A percentile compares a stretch with the other conserved stretches of the same genome.
Evolutionary conservation across 2,797 vertebrate species (phyloP).

Genomic region (Oophaga sylvatica): DNA sequence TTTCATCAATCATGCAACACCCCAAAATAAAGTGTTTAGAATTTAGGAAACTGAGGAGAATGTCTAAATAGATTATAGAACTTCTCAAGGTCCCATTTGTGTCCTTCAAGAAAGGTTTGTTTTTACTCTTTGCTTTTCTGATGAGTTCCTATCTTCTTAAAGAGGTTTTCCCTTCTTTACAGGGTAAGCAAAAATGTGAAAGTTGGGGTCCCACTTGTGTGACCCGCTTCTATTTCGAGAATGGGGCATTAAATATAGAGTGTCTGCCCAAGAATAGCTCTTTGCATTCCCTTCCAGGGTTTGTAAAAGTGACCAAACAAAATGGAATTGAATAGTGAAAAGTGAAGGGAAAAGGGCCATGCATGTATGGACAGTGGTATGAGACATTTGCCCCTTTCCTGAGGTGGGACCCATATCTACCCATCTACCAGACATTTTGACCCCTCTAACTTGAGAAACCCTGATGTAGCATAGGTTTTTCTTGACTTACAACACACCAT

Average conservation of each 20-base stretch:
- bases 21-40: slow-evolving; percentile 46
- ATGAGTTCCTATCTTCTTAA: background rate
- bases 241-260: too few relatives aligned
- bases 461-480: too few relatives aligned
- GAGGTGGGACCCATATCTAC: too few relatives aligned
- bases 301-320: background rate
- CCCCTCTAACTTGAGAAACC: too few relatives aligned
- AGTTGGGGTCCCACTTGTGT: background rate
- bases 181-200: background rate
- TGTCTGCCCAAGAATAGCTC: too few relatives aligned
- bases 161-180: background rate
- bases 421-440: too few relatives aligned
- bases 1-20: slow-evolving; percentile 51
- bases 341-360: background rate
- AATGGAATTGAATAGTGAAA: background rate
- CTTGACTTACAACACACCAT: too few relatives aligned
- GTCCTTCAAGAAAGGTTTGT: slow-evolving; percentile 9
- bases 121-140: background rate
- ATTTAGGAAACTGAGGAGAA: slow-evolving; percentile 30
- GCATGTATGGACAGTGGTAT: background rate
- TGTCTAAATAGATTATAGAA: slow-evolving; percentile 27
- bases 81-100: slow-evolving; percentile 41
- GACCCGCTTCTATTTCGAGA: too few relatives aligned
- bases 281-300: too few relatives aligned
- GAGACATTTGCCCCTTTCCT: background rate